Evolutionary conservation across 2,113 vertebrate genomes (phyloP).

Genomic region (Odocoileus virginianus): DNA sequence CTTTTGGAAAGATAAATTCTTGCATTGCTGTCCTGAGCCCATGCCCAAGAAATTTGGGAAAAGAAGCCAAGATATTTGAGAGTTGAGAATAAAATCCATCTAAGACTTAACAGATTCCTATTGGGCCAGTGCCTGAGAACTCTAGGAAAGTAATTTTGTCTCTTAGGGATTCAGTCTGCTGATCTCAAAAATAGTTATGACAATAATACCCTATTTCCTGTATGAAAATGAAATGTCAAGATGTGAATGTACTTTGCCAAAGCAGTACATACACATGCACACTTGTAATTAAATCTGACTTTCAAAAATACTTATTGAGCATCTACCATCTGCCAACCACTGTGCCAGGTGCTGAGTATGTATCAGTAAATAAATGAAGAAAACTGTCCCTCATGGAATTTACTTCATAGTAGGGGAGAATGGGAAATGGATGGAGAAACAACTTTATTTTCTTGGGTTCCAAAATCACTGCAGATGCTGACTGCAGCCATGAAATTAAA

Average conservation of each 20-base stretch:
- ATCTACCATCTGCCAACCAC: background rate
- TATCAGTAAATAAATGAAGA: background rate
- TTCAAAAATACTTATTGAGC: background rate
- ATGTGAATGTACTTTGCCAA: background rate
- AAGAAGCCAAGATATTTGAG: background rate
- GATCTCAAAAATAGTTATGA: slow-evolving; percentile 22
- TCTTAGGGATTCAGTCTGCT: background rate
- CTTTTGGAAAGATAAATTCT: background rate
- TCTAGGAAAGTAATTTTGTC: background rate
- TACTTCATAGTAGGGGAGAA: background rate
- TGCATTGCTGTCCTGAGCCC: background rate
- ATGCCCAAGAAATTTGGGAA: background rate
- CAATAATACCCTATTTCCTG: background rate
- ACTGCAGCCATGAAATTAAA: background rate
- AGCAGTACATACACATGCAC: background rate
- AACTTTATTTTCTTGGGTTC: background rate
- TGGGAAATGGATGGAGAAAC: background rate
- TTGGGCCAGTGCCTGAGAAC: background rate
- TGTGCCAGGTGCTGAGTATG: background rate
- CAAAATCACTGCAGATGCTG: background rate
- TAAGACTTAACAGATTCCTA: background rate
- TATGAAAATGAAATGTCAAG: background rate
- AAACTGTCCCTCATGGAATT: background rate
- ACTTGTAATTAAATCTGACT: background rate
- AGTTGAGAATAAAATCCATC: background rate